These are phyloP conservation scores for Cercopithecus mona DNA, from an alignment of 2,113 vertebrate species.

Conservation along the genomic window DNA sequence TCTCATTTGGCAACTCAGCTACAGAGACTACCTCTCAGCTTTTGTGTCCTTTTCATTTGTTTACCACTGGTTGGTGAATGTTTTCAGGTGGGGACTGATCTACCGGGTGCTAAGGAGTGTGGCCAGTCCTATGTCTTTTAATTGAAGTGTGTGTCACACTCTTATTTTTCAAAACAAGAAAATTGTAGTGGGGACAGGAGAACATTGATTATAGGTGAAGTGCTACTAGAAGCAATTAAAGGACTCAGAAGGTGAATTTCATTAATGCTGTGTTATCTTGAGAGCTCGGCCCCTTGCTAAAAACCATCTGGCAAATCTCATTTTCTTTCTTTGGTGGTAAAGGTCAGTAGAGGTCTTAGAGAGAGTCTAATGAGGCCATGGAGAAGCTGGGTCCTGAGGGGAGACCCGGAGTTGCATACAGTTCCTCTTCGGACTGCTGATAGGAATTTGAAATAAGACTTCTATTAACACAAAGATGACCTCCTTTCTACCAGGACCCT, in stretches of 20 bases:
- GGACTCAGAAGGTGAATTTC: slow-evolving; percentile 66
- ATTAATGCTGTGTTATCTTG: slow-evolving; percentile 29
- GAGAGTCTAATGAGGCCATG: slow-evolving; percentile 11
- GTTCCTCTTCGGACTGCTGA: background rate
- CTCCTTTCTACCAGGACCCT: background rate
- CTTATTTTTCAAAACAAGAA: slow-evolving; percentile 78
- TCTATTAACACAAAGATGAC: background rate
- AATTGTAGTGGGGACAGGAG: slow-evolving; percentile 66
- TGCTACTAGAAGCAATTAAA: slow-evolving; percentile 68
- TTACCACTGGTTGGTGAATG: background rate
- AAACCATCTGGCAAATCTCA: background rate
- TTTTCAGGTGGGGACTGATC: slow-evolving; percentile 52
- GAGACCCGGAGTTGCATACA: background rate
- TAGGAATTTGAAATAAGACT: slow-evolving; percentile 16
- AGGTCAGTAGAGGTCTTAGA: slow-evolving; percentile 24
- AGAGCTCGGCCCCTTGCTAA: background rate
- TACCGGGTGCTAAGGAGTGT: background rate
- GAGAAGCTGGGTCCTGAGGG: slow-evolving; percentile 27
- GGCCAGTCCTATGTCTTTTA: slow-evolving; percentile 15
- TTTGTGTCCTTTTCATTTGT: slow-evolving; percentile 54
- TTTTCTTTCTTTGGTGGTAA: slow-evolving; percentile 40
- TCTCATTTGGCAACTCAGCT: slow-evolving; percentile 67
- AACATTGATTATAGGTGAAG: slow-evolving; percentile 56
- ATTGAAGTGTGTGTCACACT: slow-evolving; percentile 57
- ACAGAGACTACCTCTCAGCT: slow-evolving; percentile 55